Conservation (phyloP, 1,140 invertebrate species). For the Aphaenogaster ashmeadi region DNA sequence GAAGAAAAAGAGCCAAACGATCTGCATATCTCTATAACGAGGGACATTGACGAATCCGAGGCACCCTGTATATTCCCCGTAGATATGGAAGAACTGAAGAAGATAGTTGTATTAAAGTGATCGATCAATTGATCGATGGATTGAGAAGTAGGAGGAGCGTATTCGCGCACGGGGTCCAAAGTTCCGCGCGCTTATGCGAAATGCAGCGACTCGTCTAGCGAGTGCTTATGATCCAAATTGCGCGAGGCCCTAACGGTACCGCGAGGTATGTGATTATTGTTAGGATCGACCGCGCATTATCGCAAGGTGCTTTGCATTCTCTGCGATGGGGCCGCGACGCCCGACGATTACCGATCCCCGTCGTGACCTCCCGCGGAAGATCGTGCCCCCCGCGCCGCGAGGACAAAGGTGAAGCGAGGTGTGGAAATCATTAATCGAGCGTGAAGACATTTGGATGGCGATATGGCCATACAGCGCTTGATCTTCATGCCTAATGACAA, state of each 20-base stretch:
- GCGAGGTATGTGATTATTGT: slow-evolving; percentile 60
- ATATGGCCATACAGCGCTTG: background rate
- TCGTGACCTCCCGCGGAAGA: slow-evolving; percentile 36
- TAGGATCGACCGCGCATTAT: slow-evolving; percentile 43
- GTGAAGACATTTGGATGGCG: slow-evolving; percentile 23
- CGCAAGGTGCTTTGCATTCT: slow-evolving; percentile 49
- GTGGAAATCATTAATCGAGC: slow-evolving; percentile 53
- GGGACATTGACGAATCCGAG: background rate
- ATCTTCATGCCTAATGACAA: background rate
- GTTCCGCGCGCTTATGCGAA: slow-evolving; percentile 29
- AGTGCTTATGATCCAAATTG: slow-evolving; percentile 55
- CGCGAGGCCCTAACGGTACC: slow-evolving; percentile 66
- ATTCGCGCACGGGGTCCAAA: background rate
- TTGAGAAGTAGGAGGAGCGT: background rate
- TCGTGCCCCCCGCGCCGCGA: background rate
- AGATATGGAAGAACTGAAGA: background rate
- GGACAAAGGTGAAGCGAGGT: slow-evolving; percentile 48
- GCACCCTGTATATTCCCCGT: background rate
- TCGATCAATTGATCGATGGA: slow-evolving; percentile 26
- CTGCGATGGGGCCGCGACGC: slow-evolving; percentile 1
- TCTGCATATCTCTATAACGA: background rate
- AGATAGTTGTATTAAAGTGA: background rate
- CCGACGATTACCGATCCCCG: slow-evolving; percentile 14
- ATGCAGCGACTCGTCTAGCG: slow-evolving; percentile 26
- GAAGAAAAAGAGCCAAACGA: background rate